These are phyloP conservation scores for Sphenodon punctatus DNA, from an alignment of 2,797 vertebrate genomes.

Conservation along the genomic window DNA sequence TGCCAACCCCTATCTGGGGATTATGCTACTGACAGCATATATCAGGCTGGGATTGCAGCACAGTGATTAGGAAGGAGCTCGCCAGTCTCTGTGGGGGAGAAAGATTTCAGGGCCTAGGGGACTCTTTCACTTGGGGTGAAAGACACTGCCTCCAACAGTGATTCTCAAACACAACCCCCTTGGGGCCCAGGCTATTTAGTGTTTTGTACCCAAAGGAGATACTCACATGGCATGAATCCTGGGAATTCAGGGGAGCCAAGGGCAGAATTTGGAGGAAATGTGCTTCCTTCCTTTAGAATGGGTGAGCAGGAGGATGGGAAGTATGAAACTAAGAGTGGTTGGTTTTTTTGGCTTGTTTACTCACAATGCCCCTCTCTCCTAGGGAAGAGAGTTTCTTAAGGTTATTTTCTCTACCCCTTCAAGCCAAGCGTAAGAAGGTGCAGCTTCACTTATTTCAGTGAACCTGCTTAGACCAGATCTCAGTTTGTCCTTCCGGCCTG, in stretches of 20 bases:
- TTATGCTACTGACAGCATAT: not conserved
- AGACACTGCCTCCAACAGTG: not conserved
- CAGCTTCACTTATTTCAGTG: not conserved
- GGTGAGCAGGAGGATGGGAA: too few relatives aligned
- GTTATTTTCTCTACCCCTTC: not conserved
- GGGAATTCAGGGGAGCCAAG: not conserved
- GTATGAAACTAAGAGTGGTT: not conserved
- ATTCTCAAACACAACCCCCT: not conserved
- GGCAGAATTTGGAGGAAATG: not conserved
- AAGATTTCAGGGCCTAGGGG: not conserved
- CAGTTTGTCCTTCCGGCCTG: not conserved
- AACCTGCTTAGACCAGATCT: not conserved
- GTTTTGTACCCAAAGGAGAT: not conserved
- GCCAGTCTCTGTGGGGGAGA: not conserved
- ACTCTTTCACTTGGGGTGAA: not conserved
- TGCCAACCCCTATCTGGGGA: not conserved
- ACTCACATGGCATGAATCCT: not conserved
- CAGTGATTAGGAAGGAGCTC: fast-evolving
- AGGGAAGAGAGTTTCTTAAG: not conserved
- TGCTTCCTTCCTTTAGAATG: too few relatives aligned
- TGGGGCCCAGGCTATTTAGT: not conserved
- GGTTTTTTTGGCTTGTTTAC: not conserved
- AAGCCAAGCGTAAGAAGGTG: not conserved
- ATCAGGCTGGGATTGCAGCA: too few relatives aligned
- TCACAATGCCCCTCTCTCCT: not conserved